These are phyloP conservation scores for Nephrotoma flavescens DNA, from an alignment of 2,888 invertebrate species.

Conservation along the genomic window DNA sequence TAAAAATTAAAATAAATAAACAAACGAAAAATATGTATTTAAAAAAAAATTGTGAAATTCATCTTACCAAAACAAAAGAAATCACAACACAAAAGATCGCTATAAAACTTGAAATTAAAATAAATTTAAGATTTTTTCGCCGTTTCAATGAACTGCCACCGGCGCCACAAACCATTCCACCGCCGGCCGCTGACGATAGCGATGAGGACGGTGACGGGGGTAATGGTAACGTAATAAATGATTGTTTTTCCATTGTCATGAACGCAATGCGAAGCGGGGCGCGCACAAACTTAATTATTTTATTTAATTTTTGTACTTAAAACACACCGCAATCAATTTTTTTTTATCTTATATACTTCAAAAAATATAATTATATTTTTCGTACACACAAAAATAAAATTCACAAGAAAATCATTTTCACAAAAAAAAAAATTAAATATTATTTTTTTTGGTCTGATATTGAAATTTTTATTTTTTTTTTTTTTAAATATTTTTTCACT, in stretches of 20 bases:
- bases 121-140: not conserved
- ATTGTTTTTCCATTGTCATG: not conserved
- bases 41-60: not conserved
- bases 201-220: not conserved
- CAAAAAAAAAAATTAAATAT: not conserved
- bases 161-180: not conserved
- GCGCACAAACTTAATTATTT: not conserved
- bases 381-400: not conserved
- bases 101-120: not conserved
- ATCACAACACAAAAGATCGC: not conserved
- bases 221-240: not conserved
- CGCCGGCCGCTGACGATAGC: not conserved
- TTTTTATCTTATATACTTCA: not conserved
- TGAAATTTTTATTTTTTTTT: too few species aligned
- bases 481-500: not conserved
- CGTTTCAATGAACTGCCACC: not conserved
- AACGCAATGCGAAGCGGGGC: not conserved
- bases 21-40: not conserved
- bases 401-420: not conserved
- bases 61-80: not conserved
- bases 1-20: not conserved
- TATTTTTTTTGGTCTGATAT: not conserved
- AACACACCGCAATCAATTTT: not conserved
- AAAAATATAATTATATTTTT: not conserved
- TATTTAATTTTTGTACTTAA: not conserved